Conservation (phyloP, 2,888 invertebrate genomes). For the Hoplodrina ambigua region DNA sequence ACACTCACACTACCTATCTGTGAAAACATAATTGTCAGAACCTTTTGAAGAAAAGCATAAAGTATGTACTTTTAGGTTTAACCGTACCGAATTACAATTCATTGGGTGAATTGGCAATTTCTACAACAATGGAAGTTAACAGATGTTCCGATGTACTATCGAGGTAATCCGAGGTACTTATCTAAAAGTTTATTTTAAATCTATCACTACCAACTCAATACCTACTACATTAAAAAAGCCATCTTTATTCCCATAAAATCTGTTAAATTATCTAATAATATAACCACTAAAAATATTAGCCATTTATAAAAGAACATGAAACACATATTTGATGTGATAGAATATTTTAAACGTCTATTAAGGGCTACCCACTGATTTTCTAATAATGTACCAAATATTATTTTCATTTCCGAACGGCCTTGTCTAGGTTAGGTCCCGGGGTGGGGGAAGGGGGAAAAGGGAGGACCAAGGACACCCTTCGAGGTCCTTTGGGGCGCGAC, state of each 20-base stretch:
- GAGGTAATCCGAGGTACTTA: too few species aligned
- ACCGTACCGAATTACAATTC: conserved; percentile 5
- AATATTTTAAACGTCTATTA: conserved; percentile 63
- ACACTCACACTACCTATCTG: background rate
- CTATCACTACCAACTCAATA: background rate
- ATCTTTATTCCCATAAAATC: background rate
- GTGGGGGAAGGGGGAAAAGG: conserved; percentile 58
- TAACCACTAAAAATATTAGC: conserved; percentile 20
- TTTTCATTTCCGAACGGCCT: conserved; percentile 75
- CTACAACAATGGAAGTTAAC: background rate
- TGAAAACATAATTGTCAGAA: background rate
- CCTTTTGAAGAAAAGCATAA: background rate
- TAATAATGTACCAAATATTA: conserved; percentile 71
- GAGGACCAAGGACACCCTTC: conserved; percentile 74
- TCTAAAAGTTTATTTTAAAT: background rate
- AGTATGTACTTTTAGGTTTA: background rate
- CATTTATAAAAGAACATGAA: conserved; percentile 26
- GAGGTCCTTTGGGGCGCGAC: conserved; percentile 82
- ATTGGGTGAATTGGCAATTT: conserved; percentile 5
- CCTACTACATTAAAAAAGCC: background rate
- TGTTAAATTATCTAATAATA: conserved; percentile 1
- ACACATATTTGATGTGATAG: conserved; percentile 52
- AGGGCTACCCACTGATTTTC: conserved; percentile 64
- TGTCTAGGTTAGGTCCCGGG: conserved; percentile 70
- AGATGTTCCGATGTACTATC: too few species aligned